Base-by-base conservation (phyloP, 1,140 invertebrate species). In the Ephestia elutella region DNA sequence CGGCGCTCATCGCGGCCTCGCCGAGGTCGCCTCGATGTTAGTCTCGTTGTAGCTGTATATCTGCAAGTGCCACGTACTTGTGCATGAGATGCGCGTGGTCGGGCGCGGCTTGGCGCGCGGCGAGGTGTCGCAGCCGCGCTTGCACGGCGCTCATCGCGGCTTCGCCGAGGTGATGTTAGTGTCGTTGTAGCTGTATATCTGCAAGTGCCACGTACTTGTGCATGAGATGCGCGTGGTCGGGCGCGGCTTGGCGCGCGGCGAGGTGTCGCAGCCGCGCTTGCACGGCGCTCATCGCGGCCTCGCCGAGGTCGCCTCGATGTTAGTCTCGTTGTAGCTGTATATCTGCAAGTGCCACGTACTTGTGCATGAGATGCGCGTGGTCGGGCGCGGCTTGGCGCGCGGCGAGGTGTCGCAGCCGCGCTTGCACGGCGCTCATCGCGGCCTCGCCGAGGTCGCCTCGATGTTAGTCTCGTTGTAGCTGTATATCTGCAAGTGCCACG, bases 41-140 rank as follows among this genome's bases (percentile, higher is more conserved):
- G 63, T 28, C 13, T n/a, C n/a, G n/a, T n/a, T n/a, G n/a, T n/a
- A n/a, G n/a, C n/a, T n/a, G n/a, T n/a, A n/a, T n/a, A n/a, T n/a
- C n/a, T n/a, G n/a, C n/a, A n/a, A n/a, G n/a, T n/a, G n/a, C n/a
- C n/a, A n/a, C n/a, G 48, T 58, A 86, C 85, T 85, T 87, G 68
- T 87, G 82, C 80, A 86, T 85, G 13, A 87, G 75, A 48, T 84
- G 82, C 9, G 78, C 67, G 38, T 83, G 82, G 63, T 87, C 81
- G 0, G 77, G 69, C 5, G 69, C 19, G 10, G 70, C 30, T 19
- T 70, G 55, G 38, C 82, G 71, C 17, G 80, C 81, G 5, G 75
- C 62, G 9, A 84, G 73, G 25, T 72, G 73, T 8, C 80, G 63
- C 44, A 86, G 60, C 0, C 84, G 71, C 49, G 82, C 68, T 56